Conservation (phyloP, 2,888 invertebrate species). For the Timema cristinae region DNA sequence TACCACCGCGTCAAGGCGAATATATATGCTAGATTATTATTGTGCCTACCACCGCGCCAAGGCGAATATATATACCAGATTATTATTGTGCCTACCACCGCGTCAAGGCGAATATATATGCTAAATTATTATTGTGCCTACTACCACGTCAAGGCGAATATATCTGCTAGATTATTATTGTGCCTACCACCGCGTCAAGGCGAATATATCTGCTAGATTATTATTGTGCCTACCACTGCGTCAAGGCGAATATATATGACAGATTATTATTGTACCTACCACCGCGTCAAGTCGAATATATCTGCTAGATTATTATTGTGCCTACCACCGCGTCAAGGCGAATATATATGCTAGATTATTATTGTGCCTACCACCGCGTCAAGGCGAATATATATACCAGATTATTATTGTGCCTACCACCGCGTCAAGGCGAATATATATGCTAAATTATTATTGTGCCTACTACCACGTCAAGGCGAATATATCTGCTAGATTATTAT, state of each 20-base stretch:
- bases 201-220: neutral
- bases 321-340: no score
- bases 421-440: neutral
- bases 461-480: neutral
- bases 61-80: neutral
- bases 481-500: neutral
- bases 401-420: no score
- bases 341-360: neutral
- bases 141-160: neutral
- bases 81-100: no score
- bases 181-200: no score
- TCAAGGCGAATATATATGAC: neutral
- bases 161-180: neutral
- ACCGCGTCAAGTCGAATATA: neutral
- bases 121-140: no score
- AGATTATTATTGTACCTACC: no score
- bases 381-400: neutral
- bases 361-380: no score
- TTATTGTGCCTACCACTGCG: no score
- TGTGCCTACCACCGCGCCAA: no score
- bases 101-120: neutral
- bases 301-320: no score
- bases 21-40: neutral
- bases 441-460: no score
- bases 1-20: neutral